These are phyloP conservation scores for Oreortyx pictus DNA, from an alignment of 2,797 vertebrate genomes.

Conservation along the genomic window DNA sequence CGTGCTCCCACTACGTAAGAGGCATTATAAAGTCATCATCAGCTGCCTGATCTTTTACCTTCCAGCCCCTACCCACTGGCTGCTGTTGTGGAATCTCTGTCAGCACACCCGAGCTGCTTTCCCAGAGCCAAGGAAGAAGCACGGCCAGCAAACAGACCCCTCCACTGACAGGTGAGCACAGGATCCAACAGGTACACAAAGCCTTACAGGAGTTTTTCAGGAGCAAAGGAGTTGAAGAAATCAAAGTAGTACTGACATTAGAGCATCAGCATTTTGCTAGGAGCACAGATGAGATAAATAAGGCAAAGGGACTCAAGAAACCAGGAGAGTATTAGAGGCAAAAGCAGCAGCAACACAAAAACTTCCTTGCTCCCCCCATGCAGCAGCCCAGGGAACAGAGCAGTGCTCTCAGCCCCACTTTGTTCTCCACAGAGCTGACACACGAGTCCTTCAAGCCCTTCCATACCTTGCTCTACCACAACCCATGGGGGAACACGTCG, in stretches of 20 bases:
- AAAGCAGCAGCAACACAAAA: neutral
- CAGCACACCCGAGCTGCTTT: neutral
- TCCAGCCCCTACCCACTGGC: fast-evolving
- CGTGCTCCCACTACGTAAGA: neutral
- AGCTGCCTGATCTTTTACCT: neutral
- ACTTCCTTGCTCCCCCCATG: neutral
- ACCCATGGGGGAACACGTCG: neutral
- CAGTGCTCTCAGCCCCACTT: neutral
- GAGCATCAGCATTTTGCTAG: neutral
- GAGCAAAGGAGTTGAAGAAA: neutral
- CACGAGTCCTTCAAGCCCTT: neutral
- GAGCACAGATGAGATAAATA: neutral
- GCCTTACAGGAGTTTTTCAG: neutral
- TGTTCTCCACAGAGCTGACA: neutral
- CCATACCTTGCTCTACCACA: neutral
- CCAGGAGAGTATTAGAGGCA: neutral
- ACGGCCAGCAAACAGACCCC: neutral
- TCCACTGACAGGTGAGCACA: neutral
- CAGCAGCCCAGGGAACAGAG: neutral
- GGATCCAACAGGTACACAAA: neutral
- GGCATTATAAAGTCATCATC: neutral
- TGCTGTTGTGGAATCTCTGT: neutral
- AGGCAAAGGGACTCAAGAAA: neutral
- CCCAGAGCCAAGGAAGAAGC: neutral
- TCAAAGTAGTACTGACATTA: neutral